These are phyloP conservation scores for Triplophysa bombifrons DNA, from an alignment of 2,797 vertebrate genomes.

Conservation along the genomic window DNA sequence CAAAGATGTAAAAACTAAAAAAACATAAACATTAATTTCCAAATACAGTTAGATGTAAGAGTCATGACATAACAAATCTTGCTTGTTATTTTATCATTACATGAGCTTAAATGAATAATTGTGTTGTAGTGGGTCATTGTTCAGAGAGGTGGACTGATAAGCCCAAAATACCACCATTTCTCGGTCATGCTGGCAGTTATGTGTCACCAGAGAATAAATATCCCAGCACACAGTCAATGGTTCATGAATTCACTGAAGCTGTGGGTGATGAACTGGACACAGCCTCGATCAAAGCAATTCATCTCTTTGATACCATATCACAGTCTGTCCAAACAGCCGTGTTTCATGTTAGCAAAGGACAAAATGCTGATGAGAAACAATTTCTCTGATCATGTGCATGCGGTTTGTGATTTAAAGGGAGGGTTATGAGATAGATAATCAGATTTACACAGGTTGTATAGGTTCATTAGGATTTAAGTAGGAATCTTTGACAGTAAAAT, in stretches of 20 bases:
- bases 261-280: not conserved
- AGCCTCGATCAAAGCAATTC: not conserved
- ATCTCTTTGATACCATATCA: not conserved
- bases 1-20: conserved; percentile 88
- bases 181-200: conserved; percentile 31
- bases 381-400: not conserved
- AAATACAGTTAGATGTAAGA: not conserved
- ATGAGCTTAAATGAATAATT: conserved; percentile 9
- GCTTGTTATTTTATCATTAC: conserved; percentile 7
- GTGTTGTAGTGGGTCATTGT: conserved; percentile 14
- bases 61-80: not conserved
- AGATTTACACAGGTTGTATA: not conserved
- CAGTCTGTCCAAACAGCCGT: not conserved
- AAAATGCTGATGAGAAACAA: not conserved
- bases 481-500: conserved; percentile 8
- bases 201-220: conserved; percentile 20
- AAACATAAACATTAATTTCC: not conserved
- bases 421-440: not conserved
- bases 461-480: not conserved
- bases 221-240: not conserved
- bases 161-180: conserved; percentile 27
- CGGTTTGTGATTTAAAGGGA: not conserved
- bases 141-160: conserved; percentile 31
- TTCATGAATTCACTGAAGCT: conserved; percentile 10
- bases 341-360: not conserved